Evolutionary conservation across 2,888 invertebrate species (phyloP).

Genomic region (Cataglyphis altisquamis): DNA sequence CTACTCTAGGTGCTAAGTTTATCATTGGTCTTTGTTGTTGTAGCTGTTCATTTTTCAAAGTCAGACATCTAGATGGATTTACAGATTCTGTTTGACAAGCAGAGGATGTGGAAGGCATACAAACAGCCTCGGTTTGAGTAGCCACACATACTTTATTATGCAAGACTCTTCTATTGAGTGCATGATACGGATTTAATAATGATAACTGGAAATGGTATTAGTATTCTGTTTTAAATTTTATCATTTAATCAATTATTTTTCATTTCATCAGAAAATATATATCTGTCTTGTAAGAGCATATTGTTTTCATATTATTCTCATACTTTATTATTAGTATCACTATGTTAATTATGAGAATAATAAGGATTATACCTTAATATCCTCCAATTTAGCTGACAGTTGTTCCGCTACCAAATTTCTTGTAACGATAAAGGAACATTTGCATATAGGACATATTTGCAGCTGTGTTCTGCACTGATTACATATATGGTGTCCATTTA

Average conservation of each 20-base stretch:
- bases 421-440: constrained; percentile 87
- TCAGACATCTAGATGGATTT: background rate
- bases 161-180: constrained; percentile 25
- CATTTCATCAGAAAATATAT: background rate
- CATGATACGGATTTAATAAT: constrained; percentile 46
- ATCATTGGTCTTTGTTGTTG: background rate
- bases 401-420: constrained; percentile 88
- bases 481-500: constrained; percentile 88
- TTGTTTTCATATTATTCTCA: background rate
- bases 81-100: constrained; percentile 39
- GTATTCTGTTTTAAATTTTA: background rate
- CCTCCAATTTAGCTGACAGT: constrained; percentile 86
- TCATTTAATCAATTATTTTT: background rate
- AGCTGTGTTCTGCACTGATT: constrained; percentile 87
- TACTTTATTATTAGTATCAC: background rate
- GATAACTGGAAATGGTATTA: constrained; percentile 40
- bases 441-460: constrained; percentile 87
- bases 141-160: constrained; percentile 38
- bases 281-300: background rate
- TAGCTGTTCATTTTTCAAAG: background rate
- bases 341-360: constrained; percentile 24
- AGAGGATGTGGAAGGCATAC: constrained; percentile 5
- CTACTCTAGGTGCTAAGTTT: constrained; percentile 69
- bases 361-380: constrained; percentile 76
- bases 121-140: constrained; percentile 46